A percentile compares a stretch with the other conserved stretches of the same genome.
These are phyloP conservation scores for Aspidiotus rigidus DNA, from an alignment of 2,888 invertebrate genomes.

Conservation along the genomic window DNA sequence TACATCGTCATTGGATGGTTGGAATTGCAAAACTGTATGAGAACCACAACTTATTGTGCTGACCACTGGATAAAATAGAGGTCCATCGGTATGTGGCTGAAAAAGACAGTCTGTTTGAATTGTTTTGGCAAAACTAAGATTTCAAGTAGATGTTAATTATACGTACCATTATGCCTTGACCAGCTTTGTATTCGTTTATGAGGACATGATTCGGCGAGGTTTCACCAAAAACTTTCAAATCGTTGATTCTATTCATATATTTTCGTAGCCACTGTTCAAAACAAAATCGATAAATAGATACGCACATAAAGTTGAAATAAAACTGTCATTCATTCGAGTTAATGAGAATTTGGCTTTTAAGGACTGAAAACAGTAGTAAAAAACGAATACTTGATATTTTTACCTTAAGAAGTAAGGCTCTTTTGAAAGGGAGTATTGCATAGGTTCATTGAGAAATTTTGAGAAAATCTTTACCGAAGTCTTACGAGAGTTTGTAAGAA, in stretches of 20 bases:
- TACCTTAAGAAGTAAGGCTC: no score
- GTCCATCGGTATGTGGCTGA: slow-evolving; percentile 88
- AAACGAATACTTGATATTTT: no score
- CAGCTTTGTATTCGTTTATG: slow-evolving; percentile 85
- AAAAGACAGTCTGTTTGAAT: slow-evolving; percentile 35
- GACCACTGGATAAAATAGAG: slow-evolving; percentile 83
- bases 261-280: slow-evolving; percentile 60
- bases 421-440: no score
- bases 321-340: no score
- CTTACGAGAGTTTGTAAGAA: no score
- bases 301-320: no score
- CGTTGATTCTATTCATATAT: slow-evolving; percentile 61
- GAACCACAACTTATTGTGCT: slow-evolving; percentile 88
- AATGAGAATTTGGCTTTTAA: no score
- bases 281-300: background rate
- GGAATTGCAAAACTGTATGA: slow-evolving; percentile 81
- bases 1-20: slow-evolving; percentile 40
- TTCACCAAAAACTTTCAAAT: slow-evolving; percentile 59
- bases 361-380: no score
- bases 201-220: slow-evolving; percentile 79
- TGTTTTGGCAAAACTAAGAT: slow-evolving; percentile 8
- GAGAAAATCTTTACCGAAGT: no score
- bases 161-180: slow-evolving; percentile 85
- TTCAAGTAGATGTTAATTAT: slow-evolving; percentile 1
- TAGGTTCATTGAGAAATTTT: no score